Evolutionary conservation across 2,888 invertebrate genomes (phyloP), one percentile per base, ranked within the genome.

Genomic region (Apamea anceps): DNA sequence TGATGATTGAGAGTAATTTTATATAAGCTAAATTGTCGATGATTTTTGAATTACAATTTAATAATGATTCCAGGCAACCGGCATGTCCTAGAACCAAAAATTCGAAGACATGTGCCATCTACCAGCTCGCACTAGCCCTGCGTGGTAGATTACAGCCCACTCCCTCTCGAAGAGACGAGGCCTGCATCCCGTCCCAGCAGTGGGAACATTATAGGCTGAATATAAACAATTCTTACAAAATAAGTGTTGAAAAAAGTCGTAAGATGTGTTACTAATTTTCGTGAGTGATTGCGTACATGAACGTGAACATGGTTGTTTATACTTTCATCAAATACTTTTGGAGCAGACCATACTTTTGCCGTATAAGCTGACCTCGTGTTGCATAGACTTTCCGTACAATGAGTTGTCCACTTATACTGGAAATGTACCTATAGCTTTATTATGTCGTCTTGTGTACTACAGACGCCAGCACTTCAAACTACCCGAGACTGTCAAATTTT

Each of bases 401-500:
- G 1, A 57, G 32, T 13, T 15, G 32, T 57, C 79, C 57, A 4
- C 15, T 37, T 79, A 71, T 13, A 70, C 45, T 79, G 70, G 68
- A 8, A 15, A 45, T 54, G 21, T 32, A 21, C n/a, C 6, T 25
- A 60, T 18, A 45, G 79, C n/a, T 79, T 48, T 10, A 79, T 18
- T 37, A n/a, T 70, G 25, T 10, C 12, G 51, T 79, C 15, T 7
- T 15, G 10, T 28, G 2, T 28, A 62, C 6, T 28, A 62, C 6
- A 42, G 7, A 42, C 42, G 42, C 42, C 42, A 42, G 7, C 42
- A 42, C 42, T 6, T 37, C 37, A 42, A 42, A 7, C 42, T 42
- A 42, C 7, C 42, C 42, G 7, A 42, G 3, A 42, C 42, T 42
- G 42, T 42, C 42, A 42, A 42, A 42, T 42, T 42, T 42, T 42